These are phyloP conservation scores for Triplophysa yarkandensis DNA, from an alignment of 2,797 vertebrate genomes.

Conservation along the genomic window DNA sequence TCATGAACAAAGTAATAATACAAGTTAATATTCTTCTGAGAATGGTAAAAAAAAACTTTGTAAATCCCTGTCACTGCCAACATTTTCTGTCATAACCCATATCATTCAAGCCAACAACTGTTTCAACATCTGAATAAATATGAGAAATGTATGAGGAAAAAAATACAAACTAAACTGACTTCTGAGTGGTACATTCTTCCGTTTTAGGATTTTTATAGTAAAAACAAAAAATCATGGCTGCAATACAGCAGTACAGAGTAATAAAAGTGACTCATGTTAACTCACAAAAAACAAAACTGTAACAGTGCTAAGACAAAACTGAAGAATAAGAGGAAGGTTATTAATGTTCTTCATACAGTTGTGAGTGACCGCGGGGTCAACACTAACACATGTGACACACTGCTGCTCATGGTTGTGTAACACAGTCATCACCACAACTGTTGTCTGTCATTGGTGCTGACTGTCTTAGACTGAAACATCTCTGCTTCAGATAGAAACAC, in stretches of 20 bases:
- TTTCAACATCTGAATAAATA: too few species aligned
- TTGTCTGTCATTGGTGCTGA: not conserved
- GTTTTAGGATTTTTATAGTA: not conserved
- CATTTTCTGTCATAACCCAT: too few species aligned
- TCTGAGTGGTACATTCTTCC: not conserved
- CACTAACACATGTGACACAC: conserved; percentile 1
- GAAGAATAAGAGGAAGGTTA: not conserved
- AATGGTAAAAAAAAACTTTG: too few species aligned
- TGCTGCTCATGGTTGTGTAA: not conserved
- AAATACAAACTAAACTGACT: not conserved
- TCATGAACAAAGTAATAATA: too few species aligned
- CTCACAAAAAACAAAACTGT: not conserved
- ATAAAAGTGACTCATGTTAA: not conserved
- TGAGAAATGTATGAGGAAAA: not conserved
- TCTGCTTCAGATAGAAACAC: not conserved
- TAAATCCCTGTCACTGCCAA: too few species aligned
- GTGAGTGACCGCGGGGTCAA: not conserved
- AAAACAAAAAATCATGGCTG: not conserved
- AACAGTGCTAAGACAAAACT: not conserved
- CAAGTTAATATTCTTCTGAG: too few species aligned
- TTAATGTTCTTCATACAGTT: not conserved
- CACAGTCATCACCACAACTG: not conserved
- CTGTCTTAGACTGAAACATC: not conserved
- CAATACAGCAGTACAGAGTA: not conserved
- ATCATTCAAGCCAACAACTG: too few species aligned